These are phyloP conservation scores for Saiga tatarica DNA, from an alignment of 2,113 vertebrate genomes.

Conservation along the genomic window DNA sequence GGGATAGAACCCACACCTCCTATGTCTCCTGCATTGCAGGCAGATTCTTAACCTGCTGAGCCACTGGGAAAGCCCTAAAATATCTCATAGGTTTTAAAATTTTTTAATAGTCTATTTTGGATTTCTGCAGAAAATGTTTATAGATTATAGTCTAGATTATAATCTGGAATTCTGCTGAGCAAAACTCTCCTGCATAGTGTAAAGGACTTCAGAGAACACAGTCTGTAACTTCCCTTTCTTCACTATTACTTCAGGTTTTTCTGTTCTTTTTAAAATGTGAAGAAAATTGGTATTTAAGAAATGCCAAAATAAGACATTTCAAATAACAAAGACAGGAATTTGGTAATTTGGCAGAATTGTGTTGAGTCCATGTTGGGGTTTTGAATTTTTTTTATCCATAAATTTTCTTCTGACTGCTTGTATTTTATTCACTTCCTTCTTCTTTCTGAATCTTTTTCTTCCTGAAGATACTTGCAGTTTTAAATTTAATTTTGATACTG, in stretches of 20 bases:
- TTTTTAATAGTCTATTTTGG: background rate
- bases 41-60: too few relatives aligned
- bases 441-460: background rate
- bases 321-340: background rate
- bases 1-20: too few relatives aligned
- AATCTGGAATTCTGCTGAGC: background rate
- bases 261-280: background rate
- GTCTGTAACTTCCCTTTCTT: background rate
- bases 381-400: background rate
- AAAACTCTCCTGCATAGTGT: background rate
- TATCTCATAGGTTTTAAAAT: too few relatives aligned
- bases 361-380: background rate
- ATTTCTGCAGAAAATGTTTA: background rate
- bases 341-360: background rate
- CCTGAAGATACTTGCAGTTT: background rate
- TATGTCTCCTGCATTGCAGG: too few relatives aligned
- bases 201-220: background rate
- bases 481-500: background rate
- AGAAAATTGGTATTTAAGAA: background rate
- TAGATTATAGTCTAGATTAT: background rate
- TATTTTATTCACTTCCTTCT: background rate
- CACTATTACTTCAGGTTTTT: background rate
- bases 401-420: background rate
- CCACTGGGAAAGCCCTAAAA: too few relatives aligned
- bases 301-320: background rate